Evolutionary conservation across 2,113 vertebrate species (phyloP), one percentile per base, ranked within the genome.

Genomic region (Notothenia rossii): DNA sequence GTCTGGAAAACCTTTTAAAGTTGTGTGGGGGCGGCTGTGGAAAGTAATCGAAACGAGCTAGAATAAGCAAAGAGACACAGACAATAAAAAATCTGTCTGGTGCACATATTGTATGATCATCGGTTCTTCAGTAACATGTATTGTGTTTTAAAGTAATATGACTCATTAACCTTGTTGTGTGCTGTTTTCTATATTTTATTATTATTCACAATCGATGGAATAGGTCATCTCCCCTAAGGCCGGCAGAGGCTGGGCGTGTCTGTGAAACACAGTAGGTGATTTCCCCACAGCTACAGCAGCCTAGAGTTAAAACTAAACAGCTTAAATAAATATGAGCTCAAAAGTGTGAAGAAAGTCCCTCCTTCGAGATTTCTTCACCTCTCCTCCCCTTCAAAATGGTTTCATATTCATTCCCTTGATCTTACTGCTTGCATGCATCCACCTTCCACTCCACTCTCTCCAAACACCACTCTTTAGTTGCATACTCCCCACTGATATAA

Each of bases 1-100:
- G 73, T 89, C 87, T 90, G 90, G 87, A 88, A 90, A 93, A 90
- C 20, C 75, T 89, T 91, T 89, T 80, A 88, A 77, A 88, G 74
- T 64, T 75, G 64, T 79, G 85, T 88, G 80, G 84, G 87, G 84
- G 87, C 46, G 68, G 77, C 72, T 75, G 63, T 45, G 51, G 40
- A 82, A 66, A 85, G 60, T 63, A 55, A 82, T 46, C 82, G 62
- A 72, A 62, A 79, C 10, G 12, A 68, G 77, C 51, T 72, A 59
- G 56, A 78, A 66, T 53, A 58, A 73, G 78, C 53, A 61, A 67
- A 58, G 50, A 72, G 61, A 83, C 72, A 59, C 33, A 78, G 55
- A 84, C 70, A 66, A 79, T 75, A 72, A 90, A 69, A 79, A 87
- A 68, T 64, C 77, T 17, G 45, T 84, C 79, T 88, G 86, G 2